Evolutionary conservation across 1,140 invertebrate genomes (phyloP), one percentile per base, ranked within the genome.

Genomic region (Leptoteleia sp.): DNA sequence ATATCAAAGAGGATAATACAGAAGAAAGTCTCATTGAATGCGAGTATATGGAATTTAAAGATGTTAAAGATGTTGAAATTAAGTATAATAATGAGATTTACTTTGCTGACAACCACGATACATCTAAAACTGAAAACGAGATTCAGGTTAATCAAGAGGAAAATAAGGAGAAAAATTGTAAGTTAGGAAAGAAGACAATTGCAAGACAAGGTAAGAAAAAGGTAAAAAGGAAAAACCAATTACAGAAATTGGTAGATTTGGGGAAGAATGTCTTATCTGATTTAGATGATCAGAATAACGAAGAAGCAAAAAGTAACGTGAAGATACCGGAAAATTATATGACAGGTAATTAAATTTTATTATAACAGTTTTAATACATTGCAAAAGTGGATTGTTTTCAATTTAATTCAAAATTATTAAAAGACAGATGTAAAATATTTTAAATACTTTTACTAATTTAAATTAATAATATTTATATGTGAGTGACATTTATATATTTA

Each of bases 321-420:
- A 88, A 87, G 64, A 86, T 88, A 64, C 84, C 87, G n/a, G 87
- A 90, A 55, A 89, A 89, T 82, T 89, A 89, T 61, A 89, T 88
- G 84, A 86, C 85, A 61, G 89, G 88, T 88, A 65, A 7, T 40
- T 22, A 22, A 22, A 22, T 22, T 22, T 22, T 22, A 22, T 22
- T 22, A 22, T 5, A 22, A 2, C 19, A 5, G 2, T 22, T 22
- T 5, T 22, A 5, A 22, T 5, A 22, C 5, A n/a, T n/a, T n/a
- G n/a, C n/a, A n/a, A n/a, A n/a, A n/a, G n/a, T n/a, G n/a, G n/a
- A n/a, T n/a, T n/a, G n/a, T n/a, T n/a, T n/a, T n/a, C n/a, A n/a
- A n/a, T n/a, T n/a, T n/a, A n/a, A n/a, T n/a, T n/a, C n/a, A n/a
- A n/a, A n/a, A n/a, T n/a, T n/a, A n/a, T n/a, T n/a, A n/a, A n/a